Percentiles rank a stretch among this genome's conserved stretches.
phyloP scores from a whole-genome alignment of 2,888 invertebrate species.

The Perizoma affinitatum region DNA sequence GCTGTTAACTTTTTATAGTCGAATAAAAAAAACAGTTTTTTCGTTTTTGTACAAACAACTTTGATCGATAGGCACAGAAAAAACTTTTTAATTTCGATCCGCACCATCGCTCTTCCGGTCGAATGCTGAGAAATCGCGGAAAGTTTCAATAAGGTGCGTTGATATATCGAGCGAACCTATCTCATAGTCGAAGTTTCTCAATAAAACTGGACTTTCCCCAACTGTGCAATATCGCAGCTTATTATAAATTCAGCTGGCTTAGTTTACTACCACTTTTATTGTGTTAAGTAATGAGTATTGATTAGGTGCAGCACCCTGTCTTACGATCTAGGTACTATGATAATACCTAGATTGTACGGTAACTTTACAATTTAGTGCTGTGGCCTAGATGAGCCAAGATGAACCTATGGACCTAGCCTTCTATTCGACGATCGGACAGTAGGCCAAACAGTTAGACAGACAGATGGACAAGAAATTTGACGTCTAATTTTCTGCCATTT shows the following conservation, averaged over 20 bases:
- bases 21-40: slow-evolving; percentile 3
- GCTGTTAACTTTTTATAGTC: neutral
- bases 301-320: too few relatives aligned
- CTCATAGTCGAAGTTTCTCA: slow-evolving; percentile 41
- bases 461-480: too few relatives aligned
- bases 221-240: slow-evolving; percentile 27
- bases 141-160: slow-evolving; percentile 44
- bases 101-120: slow-evolving; percentile 29
- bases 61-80: slow-evolving; percentile 14
- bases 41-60: slow-evolving; percentile 1
- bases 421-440: too few relatives aligned
- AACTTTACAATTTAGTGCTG: too few relatives aligned
- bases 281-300: too few relatives aligned
- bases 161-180: slow-evolving; percentile 41
- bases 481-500: too few relatives aligned
- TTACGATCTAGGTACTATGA: too few relatives aligned
- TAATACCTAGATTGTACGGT: too few relatives aligned
- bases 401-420: too few relatives aligned
- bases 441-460: too few relatives aligned
- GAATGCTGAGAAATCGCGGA: slow-evolving; percentile 34
- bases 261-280: neutral
- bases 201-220: slow-evolving; percentile 39
- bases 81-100: slow-evolving; percentile 35
- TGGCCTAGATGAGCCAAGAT: too few relatives aligned
- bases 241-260: slow-evolving; percentile 7